Evolutionary conservation across 2,797 vertebrate genomes (phyloP), one percentile per base, ranked within the genome.

Genomic region (Micropoecilia bifurca): DNA sequence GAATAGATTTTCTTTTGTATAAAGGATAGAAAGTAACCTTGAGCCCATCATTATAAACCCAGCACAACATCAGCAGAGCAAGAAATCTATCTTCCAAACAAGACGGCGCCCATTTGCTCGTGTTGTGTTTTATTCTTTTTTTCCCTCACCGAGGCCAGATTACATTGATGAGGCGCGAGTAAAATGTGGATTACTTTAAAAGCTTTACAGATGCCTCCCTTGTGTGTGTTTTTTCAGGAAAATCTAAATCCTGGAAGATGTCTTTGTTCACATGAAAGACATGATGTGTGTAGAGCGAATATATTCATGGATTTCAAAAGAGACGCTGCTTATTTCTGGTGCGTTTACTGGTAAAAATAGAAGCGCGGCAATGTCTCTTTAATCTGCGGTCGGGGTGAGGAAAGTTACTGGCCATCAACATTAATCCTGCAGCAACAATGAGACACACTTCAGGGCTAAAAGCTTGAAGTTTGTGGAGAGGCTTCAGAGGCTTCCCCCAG

Each of bases 261-360:
- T 77, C 85, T 80, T 79, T 79, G 86, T 89, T 82, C 71, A 55
- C 71, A 85, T 88, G 80, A 84, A 83, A 83, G 74, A 80, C 47
- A 76, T 80, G 76, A 33, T 28, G 73, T 25, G 80, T 69, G 72
- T 6, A 71, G 75, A 74, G 82, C 46, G 46, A 85, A 79, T 57
- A 55, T 55, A 79, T 73, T 50, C 63, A 71, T 39, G 3, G n/a
- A 43, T 88, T 89, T 93, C 86, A 89, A 89, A 92, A 45, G 68
- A 83, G 87, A 73, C 14, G 41, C 14, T 63, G 45, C 22, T 80
- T 48, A 25, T 80, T 88, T 85, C 82, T 77, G 71, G 45, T 80
- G 86, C 82, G 84, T 90, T 80, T 81, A 77, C 45, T 74, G 80
- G 76, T 90, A 90, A 92, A 92, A 93, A 92, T 91, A 91, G 91